Percentiles rank a stretch among this genome's conserved stretches.
Evolutionary conservation across 2,797 vertebrate genomes (phyloP).

Genomic region (Bradypus variegatus): DNA sequence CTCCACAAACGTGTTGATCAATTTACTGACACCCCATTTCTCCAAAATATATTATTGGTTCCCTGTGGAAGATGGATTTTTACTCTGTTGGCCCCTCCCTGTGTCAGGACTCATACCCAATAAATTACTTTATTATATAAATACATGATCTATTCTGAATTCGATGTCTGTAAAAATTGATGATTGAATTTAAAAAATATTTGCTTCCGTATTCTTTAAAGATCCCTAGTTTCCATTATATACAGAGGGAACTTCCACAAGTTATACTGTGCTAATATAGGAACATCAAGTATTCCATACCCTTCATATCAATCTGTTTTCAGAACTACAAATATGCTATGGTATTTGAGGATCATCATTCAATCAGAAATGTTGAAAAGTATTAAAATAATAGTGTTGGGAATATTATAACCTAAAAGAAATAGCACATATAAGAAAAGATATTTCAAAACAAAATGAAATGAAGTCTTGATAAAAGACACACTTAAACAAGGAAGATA

Average conservation of each 20-base stretch:
- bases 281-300: background rate
- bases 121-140: background rate
- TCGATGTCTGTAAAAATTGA: background rate
- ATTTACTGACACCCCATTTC: background rate
- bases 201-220: background rate
- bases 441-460: conserved; percentile 67
- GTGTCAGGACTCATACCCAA: background rate
- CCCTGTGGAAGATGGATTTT: background rate
- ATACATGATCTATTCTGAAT: background rate
- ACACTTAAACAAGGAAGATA: conserved; percentile 71
- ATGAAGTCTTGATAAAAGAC: conserved; percentile 71
- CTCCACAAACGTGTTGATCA: background rate
- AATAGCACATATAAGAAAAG: conserved; percentile 55
- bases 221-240: background rate
- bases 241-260: background rate
- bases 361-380: conserved; percentile 27
- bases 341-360: background rate
- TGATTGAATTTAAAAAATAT: background rate
- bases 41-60: background rate
- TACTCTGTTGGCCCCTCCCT: background rate
- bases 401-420: conserved; percentile 49
- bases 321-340: background rate
- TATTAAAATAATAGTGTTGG: conserved; percentile 27
- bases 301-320: background rate
- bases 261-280: background rate